phyloP scores from a whole-genome alignment of 2,113 vertebrate species.

The Ceyx margarethae region DNA sequence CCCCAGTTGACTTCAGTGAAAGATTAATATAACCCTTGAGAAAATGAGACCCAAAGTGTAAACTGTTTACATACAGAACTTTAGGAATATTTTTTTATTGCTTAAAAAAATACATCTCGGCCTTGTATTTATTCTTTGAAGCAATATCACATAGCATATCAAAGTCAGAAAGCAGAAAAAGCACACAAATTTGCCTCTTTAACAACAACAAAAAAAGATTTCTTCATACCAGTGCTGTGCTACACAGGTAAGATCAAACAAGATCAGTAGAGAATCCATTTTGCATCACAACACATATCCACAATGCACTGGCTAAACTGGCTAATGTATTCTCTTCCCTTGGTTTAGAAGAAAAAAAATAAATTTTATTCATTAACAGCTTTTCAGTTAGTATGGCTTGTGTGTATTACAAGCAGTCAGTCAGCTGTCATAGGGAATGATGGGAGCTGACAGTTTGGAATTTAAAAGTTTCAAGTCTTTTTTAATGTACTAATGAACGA shows the following conservation, averaged over 20 bases:
- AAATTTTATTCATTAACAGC: slow-evolving; percentile 68
- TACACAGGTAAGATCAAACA: slow-evolving; percentile 46
- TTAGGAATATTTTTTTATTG: not conserved
- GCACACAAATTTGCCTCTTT: not conserved
- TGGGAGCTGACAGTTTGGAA: slow-evolving; percentile 71
- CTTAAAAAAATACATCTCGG: not conserved
- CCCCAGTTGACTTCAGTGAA: not conserved
- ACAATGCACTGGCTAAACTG: slow-evolving; percentile 35
- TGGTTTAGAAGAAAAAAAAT: slow-evolving; percentile 51
- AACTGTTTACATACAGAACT: not conserved
- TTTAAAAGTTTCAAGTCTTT: slow-evolving; percentile 75
- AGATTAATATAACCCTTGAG: not conserved
- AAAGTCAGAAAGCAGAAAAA: not conserved
- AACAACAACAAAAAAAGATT: not conserved
- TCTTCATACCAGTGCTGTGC: not conserved
- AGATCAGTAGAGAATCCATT: slow-evolving; percentile 37
- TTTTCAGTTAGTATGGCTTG: slow-evolving; percentile 53
- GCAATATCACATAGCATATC: not conserved
- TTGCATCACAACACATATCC: slow-evolving; percentile 40
- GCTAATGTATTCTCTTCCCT: slow-evolving; percentile 20
- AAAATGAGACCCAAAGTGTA: not conserved
- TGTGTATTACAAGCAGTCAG: slow-evolving; percentile 66
- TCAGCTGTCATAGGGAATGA: slow-evolving; percentile 75
- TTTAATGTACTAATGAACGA: slow-evolving; percentile 74
- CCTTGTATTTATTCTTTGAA: not conserved